Evolutionary conservation across 2,797 vertebrate genomes (phyloP).

Genomic region (Sylvilagus floridanus): DNA sequence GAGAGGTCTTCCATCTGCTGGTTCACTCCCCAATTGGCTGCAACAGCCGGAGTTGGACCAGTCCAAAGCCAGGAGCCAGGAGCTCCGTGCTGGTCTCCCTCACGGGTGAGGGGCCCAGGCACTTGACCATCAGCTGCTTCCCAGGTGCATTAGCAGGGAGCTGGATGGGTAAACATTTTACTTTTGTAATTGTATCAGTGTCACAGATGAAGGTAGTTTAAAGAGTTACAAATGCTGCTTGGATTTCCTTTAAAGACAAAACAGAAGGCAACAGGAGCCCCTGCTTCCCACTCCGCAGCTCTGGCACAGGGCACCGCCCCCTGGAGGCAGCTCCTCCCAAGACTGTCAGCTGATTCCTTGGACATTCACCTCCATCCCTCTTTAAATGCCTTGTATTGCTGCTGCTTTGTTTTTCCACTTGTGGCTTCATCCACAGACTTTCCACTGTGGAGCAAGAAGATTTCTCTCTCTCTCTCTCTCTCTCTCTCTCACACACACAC

Average conservation of each 20-base stretch:
- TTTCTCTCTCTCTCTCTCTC: neutral
- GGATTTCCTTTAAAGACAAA: neutral
- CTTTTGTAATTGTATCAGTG: neutral
- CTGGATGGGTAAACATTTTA: neutral
- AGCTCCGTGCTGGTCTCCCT: too few species aligned
- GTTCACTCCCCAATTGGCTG: too few species aligned
- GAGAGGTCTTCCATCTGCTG: too few species aligned
- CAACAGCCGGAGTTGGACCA: too few species aligned
- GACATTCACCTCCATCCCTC: slow-evolving; percentile 5
- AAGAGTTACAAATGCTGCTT: neutral
- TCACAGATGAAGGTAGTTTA: neutral
- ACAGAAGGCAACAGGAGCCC: neutral
- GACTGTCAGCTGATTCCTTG: slow-evolving; percentile 35
- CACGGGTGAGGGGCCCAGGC: too few species aligned
- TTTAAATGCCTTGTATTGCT: slow-evolving; percentile 57
- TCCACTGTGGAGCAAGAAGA: neutral
- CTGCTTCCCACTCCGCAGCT: neutral
- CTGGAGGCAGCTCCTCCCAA: neutral
- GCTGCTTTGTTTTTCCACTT: neutral
- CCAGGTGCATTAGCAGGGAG: too few species aligned
- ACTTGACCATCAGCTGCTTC: too few species aligned
- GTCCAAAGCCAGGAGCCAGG: too few species aligned
- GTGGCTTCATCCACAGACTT: slow-evolving; percentile 30
- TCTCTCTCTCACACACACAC: neutral
- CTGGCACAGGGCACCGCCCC: neutral